Evolutionary conservation across 1,140 invertebrate species (phyloP).

Genomic region (Leucophenga varia): DNA sequence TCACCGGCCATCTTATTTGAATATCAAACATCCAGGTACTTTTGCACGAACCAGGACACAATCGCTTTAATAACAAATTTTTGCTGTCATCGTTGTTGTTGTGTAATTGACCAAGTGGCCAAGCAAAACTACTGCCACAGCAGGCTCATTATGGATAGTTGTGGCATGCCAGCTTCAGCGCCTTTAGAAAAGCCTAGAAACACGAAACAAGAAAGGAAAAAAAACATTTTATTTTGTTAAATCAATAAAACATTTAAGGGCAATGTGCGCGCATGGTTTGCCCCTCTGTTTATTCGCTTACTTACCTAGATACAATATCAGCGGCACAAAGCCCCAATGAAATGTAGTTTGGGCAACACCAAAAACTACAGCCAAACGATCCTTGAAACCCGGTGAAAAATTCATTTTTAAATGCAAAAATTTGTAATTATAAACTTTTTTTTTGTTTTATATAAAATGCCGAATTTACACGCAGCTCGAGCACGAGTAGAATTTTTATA

Average conservation of each 20-base stretch:
- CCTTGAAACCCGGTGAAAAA: constrained; percentile 59
- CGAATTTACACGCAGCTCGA: too few relatives aligned
- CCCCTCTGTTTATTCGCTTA: constrained; percentile 12
- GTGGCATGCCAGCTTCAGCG: constrained; percentile 65
- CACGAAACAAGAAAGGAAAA: constrained; percentile 8
- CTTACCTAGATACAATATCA: constrained; percentile 69
- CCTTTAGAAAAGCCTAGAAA: constrained; percentile 63
- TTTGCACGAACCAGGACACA: too few relatives aligned
- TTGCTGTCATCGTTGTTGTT: background rate
- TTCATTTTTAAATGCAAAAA: constrained; percentile 39
- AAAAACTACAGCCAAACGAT: constrained; percentile 63
- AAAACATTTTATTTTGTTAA: constrained; percentile 8
- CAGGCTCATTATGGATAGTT: constrained; percentile 60
- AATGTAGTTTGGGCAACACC: constrained; percentile 64
- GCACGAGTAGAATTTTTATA: too few relatives aligned
- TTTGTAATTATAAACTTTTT: background rate
- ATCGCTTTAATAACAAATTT: background rate
- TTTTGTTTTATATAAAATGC: too few relatives aligned
- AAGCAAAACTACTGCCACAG: constrained; percentile 57
- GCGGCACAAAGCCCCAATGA: constrained; percentile 71
- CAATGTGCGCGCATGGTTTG: constrained; percentile 8
- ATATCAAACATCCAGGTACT: constrained; percentile 21
- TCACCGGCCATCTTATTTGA: background rate
- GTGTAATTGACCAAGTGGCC: constrained; percentile 6
- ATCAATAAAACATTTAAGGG: constrained; percentile 3